Base-by-base conservation (phyloP, 2,113 vertebrate species). In the Hucho hucho region DNA sequence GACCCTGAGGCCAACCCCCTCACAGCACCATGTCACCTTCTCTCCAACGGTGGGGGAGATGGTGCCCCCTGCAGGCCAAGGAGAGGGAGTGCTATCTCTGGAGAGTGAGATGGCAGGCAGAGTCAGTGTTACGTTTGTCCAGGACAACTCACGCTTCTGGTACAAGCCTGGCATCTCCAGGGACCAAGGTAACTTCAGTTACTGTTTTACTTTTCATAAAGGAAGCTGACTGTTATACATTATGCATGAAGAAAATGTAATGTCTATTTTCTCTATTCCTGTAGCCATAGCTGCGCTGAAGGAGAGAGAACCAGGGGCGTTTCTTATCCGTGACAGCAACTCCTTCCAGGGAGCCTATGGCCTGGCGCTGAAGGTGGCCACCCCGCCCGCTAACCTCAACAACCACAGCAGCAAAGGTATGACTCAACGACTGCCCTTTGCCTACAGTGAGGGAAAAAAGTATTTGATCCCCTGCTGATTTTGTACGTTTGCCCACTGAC, bases 271-370 rank as follows among this genome's bases (percentile, higher is more conserved):
- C 22, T 79, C 13, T 65, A 72, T 64, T 14, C 11, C 11, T 53
- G 61, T 77, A 97, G 96, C 96, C 47, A 96, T 97, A 4, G 81
- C 92, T 64, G 91, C 95, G 70, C 89, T 98, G 81, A 97, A 96
- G 89, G 93, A 94, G 81, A 88, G 92, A 85, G 95, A 96, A 59
- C 95, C 96, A 0, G 96, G 96, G 6, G 87, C 93, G 37, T 98
- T 98, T 86, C 90, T 98, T 78, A 95, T 98, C 89, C 92, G 96
- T 59, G 95, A 97, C 90, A 98, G 96, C 43, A 96, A 95, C 85
- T 97, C 96, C 26, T 98, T 97, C 90, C 96, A 96, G 77, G 96
- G 96, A 46, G 96, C 96, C 12, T 98, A 98, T 1, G 96, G 96
- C 3, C 87, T 98, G 83, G 96, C 96, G 53, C 93, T 98, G 74